Percentiles rank a stretch among this genome's conserved stretches.
phyloP scores from a whole-genome alignment of 2,797 vertebrate genomes.

The Hybognathus amarus region DNA sequence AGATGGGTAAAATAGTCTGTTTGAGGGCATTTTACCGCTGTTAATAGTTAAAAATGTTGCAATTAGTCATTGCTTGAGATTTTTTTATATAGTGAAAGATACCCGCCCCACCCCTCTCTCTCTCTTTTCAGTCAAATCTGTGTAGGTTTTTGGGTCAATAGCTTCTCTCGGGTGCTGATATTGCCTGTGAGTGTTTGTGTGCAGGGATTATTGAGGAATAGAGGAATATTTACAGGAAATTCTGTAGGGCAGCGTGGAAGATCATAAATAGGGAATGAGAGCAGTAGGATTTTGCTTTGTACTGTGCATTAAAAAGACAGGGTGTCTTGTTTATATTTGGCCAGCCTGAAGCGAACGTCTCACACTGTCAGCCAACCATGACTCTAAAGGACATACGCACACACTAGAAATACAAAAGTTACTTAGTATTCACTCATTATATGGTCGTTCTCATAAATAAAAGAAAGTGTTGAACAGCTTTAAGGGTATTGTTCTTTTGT shows the following conservation, averaged over 20 bases:
- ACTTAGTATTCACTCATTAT: slow-evolving; percentile 27
- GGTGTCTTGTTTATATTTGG: slow-evolving; percentile 64
- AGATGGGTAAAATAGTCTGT: slow-evolving; percentile 52
- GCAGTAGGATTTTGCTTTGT: slow-evolving; percentile 45
- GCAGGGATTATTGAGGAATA: slow-evolving; percentile 31
- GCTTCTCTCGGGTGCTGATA: slow-evolving; percentile 20
- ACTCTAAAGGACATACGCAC: slow-evolving; percentile 20
- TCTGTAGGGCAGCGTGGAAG: slow-evolving; percentile 53
- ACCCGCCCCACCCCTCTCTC: too few relatives aligned
- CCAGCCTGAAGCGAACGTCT: slow-evolving; percentile 21
- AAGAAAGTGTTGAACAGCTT: slow-evolving; percentile 3
- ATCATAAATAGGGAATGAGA: slow-evolving; percentile 70
- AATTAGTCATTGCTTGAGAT: slow-evolving; percentile 62
- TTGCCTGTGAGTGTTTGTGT: slow-evolving; percentile 6
- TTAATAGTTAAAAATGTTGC: slow-evolving; percentile 62
- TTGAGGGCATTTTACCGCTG: slow-evolving; percentile 56
- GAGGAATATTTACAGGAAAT: slow-evolving; percentile 47
- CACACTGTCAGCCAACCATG: slow-evolving; percentile 36
- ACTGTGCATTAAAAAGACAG: slow-evolving; percentile 64
- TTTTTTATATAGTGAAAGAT: slow-evolving; percentile 1
- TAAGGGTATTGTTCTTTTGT: slow-evolving; percentile 19
- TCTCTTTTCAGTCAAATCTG: not conserved
- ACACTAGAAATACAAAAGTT: slow-evolving; percentile 13
- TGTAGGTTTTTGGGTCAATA: not conserved
- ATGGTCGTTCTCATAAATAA: slow-evolving; percentile 10